Evolutionary conservation across 2,888 invertebrate genomes (phyloP).

Genomic region (Cosmorhoe ocellata): DNA sequence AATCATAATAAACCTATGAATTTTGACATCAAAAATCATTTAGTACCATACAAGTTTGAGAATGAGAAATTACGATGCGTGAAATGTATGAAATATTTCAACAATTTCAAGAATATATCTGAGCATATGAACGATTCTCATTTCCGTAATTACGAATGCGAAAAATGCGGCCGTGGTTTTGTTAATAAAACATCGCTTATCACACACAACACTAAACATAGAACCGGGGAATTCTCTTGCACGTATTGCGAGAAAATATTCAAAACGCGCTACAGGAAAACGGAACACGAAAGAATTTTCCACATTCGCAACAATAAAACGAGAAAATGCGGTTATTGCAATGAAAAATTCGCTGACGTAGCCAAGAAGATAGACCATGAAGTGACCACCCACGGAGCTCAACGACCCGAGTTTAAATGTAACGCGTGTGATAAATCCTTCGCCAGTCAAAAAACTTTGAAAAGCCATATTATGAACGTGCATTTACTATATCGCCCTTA

Average conservation of each 20-base stretch:
- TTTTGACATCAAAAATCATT: constrained; percentile 54
- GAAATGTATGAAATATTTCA: constrained; percentile 49
- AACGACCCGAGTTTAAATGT: not conserved
- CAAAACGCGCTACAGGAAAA: constrained; percentile 50
- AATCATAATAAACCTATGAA: constrained; percentile 46
- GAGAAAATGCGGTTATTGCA: constrained; percentile 62
- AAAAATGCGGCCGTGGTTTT: constrained; percentile 53
- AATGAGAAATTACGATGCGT: constrained; percentile 45
- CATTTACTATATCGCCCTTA: constrained; percentile 2
- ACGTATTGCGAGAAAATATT: constrained; percentile 60
- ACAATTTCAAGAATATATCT: constrained; percentile 51
- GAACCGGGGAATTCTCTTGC: constrained; percentile 32
- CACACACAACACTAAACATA: constrained; percentile 42
- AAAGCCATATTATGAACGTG: not conserved
- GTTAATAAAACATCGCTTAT: constrained; percentile 40
- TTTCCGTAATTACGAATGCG: constrained; percentile 58
- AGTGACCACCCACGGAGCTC: constrained; percentile 20
- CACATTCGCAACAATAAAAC: constrained; percentile 42
- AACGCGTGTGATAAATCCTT: not conserved
- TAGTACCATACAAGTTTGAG: constrained; percentile 61
- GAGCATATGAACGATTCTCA: constrained; percentile 62
- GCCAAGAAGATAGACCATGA: constrained; percentile 14
- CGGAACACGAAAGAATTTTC: constrained; percentile 57
- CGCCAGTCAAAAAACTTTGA: not conserved
- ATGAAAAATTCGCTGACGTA: constrained; percentile 47